These are phyloP conservation scores for Scarus forsteni DNA, from an alignment of 2,797 vertebrate species.

Conservation along the genomic window DNA sequence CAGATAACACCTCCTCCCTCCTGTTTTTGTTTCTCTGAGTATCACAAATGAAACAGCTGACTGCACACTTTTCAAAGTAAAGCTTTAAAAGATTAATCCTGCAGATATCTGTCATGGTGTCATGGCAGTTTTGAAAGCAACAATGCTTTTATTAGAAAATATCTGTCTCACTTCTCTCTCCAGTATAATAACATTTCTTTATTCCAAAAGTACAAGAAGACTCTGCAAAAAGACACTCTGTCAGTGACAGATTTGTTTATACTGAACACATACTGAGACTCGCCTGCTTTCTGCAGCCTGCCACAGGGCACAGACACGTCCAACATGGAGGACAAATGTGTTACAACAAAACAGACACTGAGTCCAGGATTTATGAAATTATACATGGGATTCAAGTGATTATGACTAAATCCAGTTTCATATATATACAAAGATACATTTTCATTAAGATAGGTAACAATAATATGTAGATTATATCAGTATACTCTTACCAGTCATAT, in stretches of 20 bases:
- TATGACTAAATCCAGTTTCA: too few relatives aligned
- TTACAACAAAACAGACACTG: constrained; percentile 1
- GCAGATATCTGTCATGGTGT: constrained; percentile 26
- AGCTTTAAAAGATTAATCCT: constrained; percentile 39
- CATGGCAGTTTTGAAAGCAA: constrained; percentile 3
- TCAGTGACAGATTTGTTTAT: constrained; percentile 19
- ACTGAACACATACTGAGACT: constrained; percentile 9
- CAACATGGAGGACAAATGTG: neutral
- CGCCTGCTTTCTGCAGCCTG: constrained; percentile 32
- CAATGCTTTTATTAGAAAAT: constrained; percentile 18
- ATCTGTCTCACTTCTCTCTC: constrained; percentile 2
- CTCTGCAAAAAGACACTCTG: constrained; percentile 1
- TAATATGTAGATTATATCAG: too few relatives aligned
- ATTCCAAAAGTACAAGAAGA: constrained; percentile 3
- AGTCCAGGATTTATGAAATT: neutral
- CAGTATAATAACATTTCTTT: neutral
- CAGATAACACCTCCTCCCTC: neutral
- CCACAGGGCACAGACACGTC: constrained; percentile 15
- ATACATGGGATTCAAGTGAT: neutral
- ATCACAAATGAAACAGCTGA: constrained; percentile 40
- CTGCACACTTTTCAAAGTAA: constrained; percentile 9
- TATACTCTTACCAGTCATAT: too few relatives aligned
- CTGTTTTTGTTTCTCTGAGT: constrained; percentile 32
- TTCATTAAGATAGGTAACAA: too few relatives aligned
- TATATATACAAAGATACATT: too few relatives aligned